Percentiles rank a stretch among this genome's conserved stretches.
phyloP scores from a whole-genome alignment of 2,797 vertebrate species.

The Cossypha heuglini region DNA sequence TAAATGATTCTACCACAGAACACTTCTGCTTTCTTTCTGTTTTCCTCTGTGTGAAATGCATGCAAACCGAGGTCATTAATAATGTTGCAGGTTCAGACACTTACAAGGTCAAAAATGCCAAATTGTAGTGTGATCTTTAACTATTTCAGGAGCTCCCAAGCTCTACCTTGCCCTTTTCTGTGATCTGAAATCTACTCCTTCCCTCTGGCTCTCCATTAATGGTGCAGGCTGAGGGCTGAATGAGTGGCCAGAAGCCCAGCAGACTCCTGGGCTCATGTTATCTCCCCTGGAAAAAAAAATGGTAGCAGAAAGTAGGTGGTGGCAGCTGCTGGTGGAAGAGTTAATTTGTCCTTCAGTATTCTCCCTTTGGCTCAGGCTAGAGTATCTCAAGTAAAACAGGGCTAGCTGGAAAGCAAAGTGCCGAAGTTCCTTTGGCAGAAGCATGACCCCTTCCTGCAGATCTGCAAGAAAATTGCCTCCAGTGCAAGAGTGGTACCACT shows the following conservation, averaged over 20 bases:
- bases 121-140: not conserved
- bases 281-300: not conserved
- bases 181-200: not conserved
- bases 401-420: not conserved
- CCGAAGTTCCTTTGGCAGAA: not conserved
- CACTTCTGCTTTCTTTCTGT: not conserved
- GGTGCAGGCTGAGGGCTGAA: not conserved
- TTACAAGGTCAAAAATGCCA: not conserved
- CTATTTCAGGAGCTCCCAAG: not conserved
- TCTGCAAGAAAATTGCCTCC: not conserved
- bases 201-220: not conserved
- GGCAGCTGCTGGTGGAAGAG: not conserved
- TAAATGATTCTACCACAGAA: not conserved
- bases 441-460: not conserved
- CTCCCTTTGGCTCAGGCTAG: not conserved
- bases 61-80: not conserved
- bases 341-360: not conserved
- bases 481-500: not conserved
- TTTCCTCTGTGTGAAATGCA: not conserved
- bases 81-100: not conserved
- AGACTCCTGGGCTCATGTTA: not conserved
- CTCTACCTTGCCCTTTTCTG: not conserved
- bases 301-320: not conserved
- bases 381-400: not conserved
- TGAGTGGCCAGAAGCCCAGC: not conserved